A percentile compares a stretch with the other conserved stretches of the same genome.
Conservation (phyloP, 2,797 vertebrate genomes). For the Chloroceryle amazona region DNA sequence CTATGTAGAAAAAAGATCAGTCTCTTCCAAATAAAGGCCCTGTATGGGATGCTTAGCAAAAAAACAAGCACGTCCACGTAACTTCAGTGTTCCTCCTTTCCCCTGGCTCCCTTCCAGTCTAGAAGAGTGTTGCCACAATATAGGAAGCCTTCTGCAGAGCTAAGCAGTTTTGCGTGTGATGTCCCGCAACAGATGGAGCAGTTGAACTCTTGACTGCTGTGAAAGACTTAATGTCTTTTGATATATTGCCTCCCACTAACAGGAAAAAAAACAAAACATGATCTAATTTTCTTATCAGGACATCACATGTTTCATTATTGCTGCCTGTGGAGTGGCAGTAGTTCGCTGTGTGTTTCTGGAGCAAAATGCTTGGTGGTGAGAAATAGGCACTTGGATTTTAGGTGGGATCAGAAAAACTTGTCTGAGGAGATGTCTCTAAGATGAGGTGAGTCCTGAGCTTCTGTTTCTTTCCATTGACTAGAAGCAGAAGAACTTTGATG, state of each 20-base stretch:
- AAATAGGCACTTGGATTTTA: not conserved
- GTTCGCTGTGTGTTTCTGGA: not conserved
- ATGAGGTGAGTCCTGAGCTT: not conserved
- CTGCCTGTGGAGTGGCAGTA: not conserved
- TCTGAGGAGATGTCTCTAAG: not conserved
- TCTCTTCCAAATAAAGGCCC: not conserved
- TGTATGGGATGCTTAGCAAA: not conserved
- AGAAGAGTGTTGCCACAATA: not conserved
- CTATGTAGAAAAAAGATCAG: not conserved
- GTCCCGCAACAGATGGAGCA: not conserved
- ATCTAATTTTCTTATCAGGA: not conserved
- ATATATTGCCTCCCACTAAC: not conserved
- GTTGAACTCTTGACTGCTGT: not conserved
- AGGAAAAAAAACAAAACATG: not conserved
- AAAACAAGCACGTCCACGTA: not conserved
- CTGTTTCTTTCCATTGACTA: not conserved
- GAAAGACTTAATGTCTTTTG: not conserved
- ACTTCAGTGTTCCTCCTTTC: not conserved
- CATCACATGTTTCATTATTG: not conserved
- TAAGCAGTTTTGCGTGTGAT: not conserved
- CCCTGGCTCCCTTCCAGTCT: not conserved
- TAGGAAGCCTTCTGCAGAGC: not conserved
- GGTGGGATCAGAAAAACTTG: not conserved
- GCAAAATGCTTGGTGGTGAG: not conserved
- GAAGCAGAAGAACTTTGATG: not conserved